A percentile compares a stretch with the other conserved stretches of the same genome.
Evolutionary conservation across 2,888 invertebrate genomes (phyloP).

Genomic region (Oligia latruncula): DNA sequence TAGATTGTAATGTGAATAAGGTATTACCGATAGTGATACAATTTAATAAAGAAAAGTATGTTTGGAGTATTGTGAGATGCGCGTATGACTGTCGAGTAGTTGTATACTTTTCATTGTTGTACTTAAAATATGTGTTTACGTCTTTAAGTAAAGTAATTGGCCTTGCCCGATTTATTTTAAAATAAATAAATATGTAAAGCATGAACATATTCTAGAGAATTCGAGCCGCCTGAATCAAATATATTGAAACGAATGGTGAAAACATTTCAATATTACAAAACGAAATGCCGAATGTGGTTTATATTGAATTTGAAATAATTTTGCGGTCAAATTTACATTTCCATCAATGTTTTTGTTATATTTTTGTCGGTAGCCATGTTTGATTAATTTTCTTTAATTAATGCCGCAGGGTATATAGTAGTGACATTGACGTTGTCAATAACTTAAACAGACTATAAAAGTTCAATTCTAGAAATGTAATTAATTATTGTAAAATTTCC

Average conservation of each 20-base stretch:
- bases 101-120: too few relatives aligned
- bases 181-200: neutral
- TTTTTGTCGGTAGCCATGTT: neutral
- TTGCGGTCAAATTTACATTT: constrained; percentile 1
- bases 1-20: too few relatives aligned
- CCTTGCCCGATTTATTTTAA: too few relatives aligned
- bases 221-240: neutral
- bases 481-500: neutral
- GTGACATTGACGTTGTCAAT: neutral
- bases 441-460: neutral
- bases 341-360: neutral
- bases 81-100: too few relatives aligned
- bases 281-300: neutral
- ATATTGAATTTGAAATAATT: constrained; percentile 5
- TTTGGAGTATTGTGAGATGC: too few relatives aligned
- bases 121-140: too few relatives aligned
- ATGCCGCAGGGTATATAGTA: neutral
- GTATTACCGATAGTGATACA: too few relatives aligned
- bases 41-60: too few relatives aligned
- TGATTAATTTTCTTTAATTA: neutral
- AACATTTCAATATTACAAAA: neutral
- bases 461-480: neutral
- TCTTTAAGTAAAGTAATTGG: too few relatives aligned
- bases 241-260: constrained; percentile 3
- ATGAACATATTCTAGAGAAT: neutral